Percentiles rank a stretch among this genome's conserved stretches.
Conservation (phyloP, 2,888 invertebrate species). For the Agrotis segetum region DNA sequence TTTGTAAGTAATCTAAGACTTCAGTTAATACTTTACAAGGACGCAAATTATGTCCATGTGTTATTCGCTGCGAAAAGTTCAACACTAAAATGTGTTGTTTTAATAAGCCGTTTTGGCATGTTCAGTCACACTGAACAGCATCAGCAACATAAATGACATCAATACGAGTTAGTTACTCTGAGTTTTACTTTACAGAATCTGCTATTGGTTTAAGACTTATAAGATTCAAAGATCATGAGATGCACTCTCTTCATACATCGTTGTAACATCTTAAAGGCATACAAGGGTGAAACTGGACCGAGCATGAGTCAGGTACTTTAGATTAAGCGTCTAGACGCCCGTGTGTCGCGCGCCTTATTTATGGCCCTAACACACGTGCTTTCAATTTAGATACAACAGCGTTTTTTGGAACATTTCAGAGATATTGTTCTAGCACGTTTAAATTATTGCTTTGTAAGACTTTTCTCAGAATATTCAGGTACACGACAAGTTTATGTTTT, state of each 20-base stretch:
- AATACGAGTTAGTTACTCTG: background rate
- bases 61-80: too few species aligned
- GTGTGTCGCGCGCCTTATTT: slow-evolving; percentile 73
- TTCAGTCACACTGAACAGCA: background rate
- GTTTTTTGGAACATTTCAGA: slow-evolving; percentile 61
- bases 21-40: too few species aligned
- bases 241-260: slow-evolving; percentile 40
- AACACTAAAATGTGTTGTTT: background rate
- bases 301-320: slow-evolving; percentile 78
- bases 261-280: slow-evolving; percentile 60
- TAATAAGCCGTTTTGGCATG: too few species aligned
- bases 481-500: background rate
- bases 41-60: too few species aligned
- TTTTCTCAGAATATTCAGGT: slow-evolving; percentile 16
- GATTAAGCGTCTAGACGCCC: slow-evolving; percentile 78
- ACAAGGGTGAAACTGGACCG: slow-evolving; percentile 62
- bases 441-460: slow-evolving; percentile 30
- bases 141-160: too few species aligned
- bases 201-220: background rate
- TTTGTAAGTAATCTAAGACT: too few species aligned
- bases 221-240: slow-evolving; percentile 7
- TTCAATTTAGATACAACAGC: slow-evolving; percentile 73
- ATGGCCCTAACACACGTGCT: slow-evolving; percentile 71
- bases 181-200: too few species aligned
- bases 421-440: slow-evolving; percentile 49